Conservation (phyloP, 1,140 invertebrate species). For the Hetaerina americana region DNA sequence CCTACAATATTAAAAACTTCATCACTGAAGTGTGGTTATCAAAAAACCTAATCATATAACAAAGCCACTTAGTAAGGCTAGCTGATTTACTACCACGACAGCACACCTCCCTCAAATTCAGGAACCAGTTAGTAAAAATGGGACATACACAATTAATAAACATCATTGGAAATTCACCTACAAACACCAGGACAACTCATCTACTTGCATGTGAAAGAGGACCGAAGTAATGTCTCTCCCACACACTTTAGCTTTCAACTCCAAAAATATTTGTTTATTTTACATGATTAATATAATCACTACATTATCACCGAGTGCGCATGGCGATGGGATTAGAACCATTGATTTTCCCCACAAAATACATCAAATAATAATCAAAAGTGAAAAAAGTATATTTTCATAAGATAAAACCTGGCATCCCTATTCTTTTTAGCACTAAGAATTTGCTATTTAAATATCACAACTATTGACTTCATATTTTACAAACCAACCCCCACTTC, state of each 20-base stretch:
- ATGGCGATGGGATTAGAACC: constrained; percentile 6
- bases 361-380: constrained; percentile 7
- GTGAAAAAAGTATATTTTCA: constrained; percentile 2
- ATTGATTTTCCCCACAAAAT: constrained; percentile 2
- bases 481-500: not conserved
- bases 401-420: constrained; percentile 4
- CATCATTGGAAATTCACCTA: not conserved
- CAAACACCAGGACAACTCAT: constrained; percentile 1
- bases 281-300: constrained; percentile 9
- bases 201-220: constrained; percentile 1
- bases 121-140: constrained; percentile 4
- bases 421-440: constrained; percentile 2
- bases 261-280: constrained; percentile 4
- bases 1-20: not conserved
- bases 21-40: not conserved
- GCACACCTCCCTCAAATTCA: constrained; percentile 1
- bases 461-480: constrained; percentile 5
- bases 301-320: constrained; percentile 6
- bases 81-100: constrained; percentile 2
- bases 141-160: not conserved
- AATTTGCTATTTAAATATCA: constrained; percentile 4
- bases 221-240: not conserved
- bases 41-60: not conserved
- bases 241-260: not conserved
- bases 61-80: constrained; percentile 6